phyloP scores from a whole-genome alignment of 1,140 invertebrate genomes.

The Mizuhopecten yessoensis region DNA sequence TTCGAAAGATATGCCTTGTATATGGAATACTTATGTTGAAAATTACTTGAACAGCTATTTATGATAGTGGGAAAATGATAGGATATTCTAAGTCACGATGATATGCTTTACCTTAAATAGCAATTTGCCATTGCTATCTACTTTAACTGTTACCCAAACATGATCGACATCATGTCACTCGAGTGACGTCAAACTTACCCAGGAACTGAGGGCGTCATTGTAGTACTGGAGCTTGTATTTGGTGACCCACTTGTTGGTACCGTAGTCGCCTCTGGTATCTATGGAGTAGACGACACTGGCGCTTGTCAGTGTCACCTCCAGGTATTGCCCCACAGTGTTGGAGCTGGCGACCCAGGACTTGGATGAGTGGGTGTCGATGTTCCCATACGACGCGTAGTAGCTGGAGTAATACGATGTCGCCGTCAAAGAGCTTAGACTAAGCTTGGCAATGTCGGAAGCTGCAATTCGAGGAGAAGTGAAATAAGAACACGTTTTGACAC shows the following conservation, averaged over 20 bases:
- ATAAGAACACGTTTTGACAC: no score
- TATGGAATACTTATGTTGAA: no score
- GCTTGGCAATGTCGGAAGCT: background rate
- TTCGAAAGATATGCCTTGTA: no score
- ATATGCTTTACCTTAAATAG: no score
- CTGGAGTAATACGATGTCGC: background rate
- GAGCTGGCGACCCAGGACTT: constrained; percentile 43
- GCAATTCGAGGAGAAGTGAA: no score
- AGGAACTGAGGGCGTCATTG: constrained; percentile 21
- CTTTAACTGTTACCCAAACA: no score
- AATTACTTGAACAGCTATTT: no score
- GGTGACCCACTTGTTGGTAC: constrained; percentile 42
- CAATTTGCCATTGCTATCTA: no score
- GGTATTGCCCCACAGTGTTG: constrained; percentile 1
- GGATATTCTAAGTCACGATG: no score
- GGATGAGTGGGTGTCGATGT: background rate
- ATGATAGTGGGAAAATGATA: no score
- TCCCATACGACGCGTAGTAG: constrained; percentile 1
- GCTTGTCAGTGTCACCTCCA: constrained; percentile 42
- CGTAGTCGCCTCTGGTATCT: constrained; percentile 32
- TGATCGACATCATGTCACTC: no score
- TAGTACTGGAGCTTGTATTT: constrained; percentile 48
- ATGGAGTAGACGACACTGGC: constrained; percentile 32
- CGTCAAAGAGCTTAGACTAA: background rate
- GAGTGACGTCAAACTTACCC: constrained; percentile 51